Base-by-base conservation (phyloP, 2,797 vertebrate species). In the Jordanella pulchra region DNA sequence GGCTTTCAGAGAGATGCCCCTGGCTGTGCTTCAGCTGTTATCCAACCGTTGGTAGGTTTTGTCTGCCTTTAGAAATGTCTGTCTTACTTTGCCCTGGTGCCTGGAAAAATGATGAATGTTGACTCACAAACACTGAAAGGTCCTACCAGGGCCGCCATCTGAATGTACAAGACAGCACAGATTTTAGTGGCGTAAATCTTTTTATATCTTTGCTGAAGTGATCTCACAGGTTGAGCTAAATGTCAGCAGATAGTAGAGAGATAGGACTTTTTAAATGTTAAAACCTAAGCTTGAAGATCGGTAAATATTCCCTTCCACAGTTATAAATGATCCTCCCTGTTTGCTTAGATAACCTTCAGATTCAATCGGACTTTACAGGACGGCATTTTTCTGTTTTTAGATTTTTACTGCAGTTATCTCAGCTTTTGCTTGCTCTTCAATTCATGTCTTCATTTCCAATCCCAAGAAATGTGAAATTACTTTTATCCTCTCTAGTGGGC, bases 31-130 rank as follows among this genome's bases (percentile, higher is more conserved):
- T 65, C 50, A 23, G 18, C 80, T 73, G 67, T 90, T 89, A 92
- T 89, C 82, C 65, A 56, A 89, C 76, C 89, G 84, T 71, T 71
- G 78, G 83, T 85, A 86, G 85, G 89, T 86, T 90, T 84, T 78
- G 82, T 68, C 45, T 82, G 87, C 86, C 87, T 87, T 87, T 83
- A 84, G 70, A 92, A 89, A 92, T 91, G 88, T 91, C 90, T 89
- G 69, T 60, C 66, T 32, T 30, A 73, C 71, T 75, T 39, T 48
- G 79, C 75, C 83, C 66, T 47, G 69, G 65, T 77, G 25, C 25
- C 69, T 50, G 68, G n/a, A 61, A 67, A 79, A 69, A 35, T 61
- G 76, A 80, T 65, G 79, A 66, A 67, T 15, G 25, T 60, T 13
- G 42, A 80, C 79, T 73, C 63, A 50, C 66, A 50, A 21, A 23